These are phyloP conservation scores for Whitmania pigra DNA, from an alignment of 1,140 invertebrate species.

Conservation along the genomic window DNA sequence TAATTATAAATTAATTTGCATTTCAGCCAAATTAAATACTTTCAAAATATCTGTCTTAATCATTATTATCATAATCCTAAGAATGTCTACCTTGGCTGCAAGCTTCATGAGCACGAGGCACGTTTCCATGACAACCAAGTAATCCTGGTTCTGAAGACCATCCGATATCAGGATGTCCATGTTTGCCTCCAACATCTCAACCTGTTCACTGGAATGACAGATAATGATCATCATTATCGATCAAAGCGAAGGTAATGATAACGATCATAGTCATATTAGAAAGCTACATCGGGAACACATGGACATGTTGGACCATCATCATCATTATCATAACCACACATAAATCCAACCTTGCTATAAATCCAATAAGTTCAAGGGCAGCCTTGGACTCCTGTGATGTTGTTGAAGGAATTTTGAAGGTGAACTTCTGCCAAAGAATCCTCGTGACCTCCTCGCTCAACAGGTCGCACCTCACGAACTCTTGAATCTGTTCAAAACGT, in stretches of 20 bases:
- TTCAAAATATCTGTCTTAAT: too few species aligned
- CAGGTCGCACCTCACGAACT: conserved; percentile 47
- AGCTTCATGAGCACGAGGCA: conserved; percentile 1
- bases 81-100: background rate
- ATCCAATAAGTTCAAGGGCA: conserved; percentile 59
- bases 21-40: too few species aligned
- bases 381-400: conserved; percentile 54
- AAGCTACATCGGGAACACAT: background rate
- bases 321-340: background rate
- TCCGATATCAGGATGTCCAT: background rate
- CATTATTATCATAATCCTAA: background rate
- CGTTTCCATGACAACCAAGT: conserved; percentile 2
- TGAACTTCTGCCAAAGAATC: conserved; percentile 68
- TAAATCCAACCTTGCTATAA: conserved; percentile 50
- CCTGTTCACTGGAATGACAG: background rate
- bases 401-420: conserved; percentile 58
- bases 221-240: conserved; percentile 1
- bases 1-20: too few species aligned
- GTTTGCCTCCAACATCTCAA: background rate
- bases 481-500: conserved; percentile 47
- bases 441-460: conserved; percentile 46
- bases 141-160: background rate
- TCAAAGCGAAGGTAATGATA: background rate
- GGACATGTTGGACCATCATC: background rate
- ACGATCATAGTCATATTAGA: background rate